These are phyloP conservation scores for Fulica atra DNA, from an alignment of 2,113 vertebrate genomes.

Conservation along the genomic window DNA sequence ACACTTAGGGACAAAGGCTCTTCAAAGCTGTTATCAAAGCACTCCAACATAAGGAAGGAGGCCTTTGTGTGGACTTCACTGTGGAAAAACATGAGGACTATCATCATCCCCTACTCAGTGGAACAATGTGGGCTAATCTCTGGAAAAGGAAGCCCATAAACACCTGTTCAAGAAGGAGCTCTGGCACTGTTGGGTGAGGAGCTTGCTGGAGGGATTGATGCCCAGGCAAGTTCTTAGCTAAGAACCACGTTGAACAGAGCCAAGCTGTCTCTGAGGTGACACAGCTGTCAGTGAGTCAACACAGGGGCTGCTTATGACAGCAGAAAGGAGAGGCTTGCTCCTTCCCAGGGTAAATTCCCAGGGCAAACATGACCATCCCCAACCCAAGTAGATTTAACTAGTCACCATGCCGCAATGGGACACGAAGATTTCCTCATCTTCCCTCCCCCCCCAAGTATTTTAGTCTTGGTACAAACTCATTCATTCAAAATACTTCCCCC, in stretches of 20 bases:
- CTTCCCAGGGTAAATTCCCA: not conserved
- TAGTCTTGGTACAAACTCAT: not conserved
- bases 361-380: not conserved
- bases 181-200: not conserved
- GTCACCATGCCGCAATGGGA: not conserved
- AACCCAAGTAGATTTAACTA: not conserved
- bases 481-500: not conserved
- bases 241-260: not conserved
- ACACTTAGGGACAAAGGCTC: not conserved
- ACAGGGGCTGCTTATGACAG: accelerated
- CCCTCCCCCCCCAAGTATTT: not conserved
- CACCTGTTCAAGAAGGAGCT: not conserved
- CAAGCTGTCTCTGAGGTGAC: not conserved
- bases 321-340: not conserved
- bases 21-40: not conserved
- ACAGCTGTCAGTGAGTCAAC: not conserved
- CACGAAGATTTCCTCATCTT: not conserved
- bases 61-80: not conserved
- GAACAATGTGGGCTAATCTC: not conserved
- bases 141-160: not conserved
- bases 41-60: not conserved
- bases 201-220: not conserved
- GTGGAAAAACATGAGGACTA: not conserved
- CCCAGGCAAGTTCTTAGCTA: not conserved
- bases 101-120: not conserved